phyloP scores from a whole-genome alignment of 2,888 invertebrate species.

The Plebejus argus region DNA sequence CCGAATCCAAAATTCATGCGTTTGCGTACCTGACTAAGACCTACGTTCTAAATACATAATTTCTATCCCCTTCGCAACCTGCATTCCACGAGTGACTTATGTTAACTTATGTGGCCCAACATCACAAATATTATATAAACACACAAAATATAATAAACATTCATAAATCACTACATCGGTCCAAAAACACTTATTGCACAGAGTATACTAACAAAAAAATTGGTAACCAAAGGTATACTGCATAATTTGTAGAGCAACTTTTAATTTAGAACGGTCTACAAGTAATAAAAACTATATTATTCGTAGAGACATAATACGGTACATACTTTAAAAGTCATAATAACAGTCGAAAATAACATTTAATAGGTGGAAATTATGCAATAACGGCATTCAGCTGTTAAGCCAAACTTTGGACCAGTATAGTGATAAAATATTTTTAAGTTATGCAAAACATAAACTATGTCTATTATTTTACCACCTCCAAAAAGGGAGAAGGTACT shows the following conservation, averaged over 20 bases:
- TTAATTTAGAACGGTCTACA: neutral
- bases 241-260: neutral
- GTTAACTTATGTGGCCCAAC: slow-evolving; percentile 72
- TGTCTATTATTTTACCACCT: neutral
- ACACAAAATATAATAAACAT: slow-evolving; percentile 4
- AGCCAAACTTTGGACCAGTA: slow-evolving; percentile 6
- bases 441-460: neutral
- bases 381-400: neutral
- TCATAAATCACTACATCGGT: neutral
- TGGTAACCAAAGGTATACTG: neutral
- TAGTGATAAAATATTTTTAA: neutral
- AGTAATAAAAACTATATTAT: too few species aligned
- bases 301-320: too few species aligned
- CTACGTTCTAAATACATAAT: slow-evolving; percentile 28
- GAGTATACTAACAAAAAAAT: neutral
- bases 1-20: neutral
- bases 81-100: slow-evolving; percentile 67
- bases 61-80: slow-evolving; percentile 36
- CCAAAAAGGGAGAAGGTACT: neutral
- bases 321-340: slow-evolving; percentile 1
- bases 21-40: neutral
- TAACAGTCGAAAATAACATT: neutral
- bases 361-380: neutral
- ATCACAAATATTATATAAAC: slow-evolving; percentile 61
- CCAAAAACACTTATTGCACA: slow-evolving; percentile 11